phyloP scores from a whole-genome alignment of 2,113 vertebrate genomes.

The Nicator chloris region DNA sequence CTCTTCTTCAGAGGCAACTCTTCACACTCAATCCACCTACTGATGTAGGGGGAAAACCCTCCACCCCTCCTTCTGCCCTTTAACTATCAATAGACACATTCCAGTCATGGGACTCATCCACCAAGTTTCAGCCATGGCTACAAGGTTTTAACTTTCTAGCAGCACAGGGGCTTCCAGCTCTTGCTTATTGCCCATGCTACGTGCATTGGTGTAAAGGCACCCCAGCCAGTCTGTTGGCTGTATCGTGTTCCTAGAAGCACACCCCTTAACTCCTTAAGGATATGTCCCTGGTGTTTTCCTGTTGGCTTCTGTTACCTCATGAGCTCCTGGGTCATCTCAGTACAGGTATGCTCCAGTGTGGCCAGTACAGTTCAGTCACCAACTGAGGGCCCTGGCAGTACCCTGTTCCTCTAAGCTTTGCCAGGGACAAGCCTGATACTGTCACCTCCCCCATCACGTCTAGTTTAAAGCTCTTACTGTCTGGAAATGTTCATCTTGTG shows the following conservation, averaged over 20 bases:
- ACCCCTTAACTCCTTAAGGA: not conserved
- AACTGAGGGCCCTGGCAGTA: not conserved
- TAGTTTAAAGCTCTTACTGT: not conserved
- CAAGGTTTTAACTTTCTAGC: not conserved
- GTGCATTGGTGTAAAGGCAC: too few relatives aligned
- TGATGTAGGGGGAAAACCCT: not conserved
- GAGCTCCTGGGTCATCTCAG: not conserved
- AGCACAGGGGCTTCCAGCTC: not conserved
- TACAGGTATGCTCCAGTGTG: not conserved
- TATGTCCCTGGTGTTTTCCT: not conserved
- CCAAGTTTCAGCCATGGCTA: not conserved
- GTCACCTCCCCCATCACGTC: accelerated
- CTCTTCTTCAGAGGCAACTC: not conserved
- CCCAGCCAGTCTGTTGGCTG: not conserved
- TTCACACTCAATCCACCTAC: not conserved
- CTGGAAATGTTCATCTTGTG: not conserved
- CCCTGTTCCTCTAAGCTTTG: not conserved
- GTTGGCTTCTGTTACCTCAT: not conserved
- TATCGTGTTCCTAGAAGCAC: not conserved
- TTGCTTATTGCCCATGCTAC: not conserved
- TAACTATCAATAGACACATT: too few relatives aligned
- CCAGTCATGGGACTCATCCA: not conserved
- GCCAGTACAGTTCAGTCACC: not conserved
- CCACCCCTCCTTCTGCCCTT: not conserved
- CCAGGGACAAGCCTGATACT: not conserved